Evolutionary conservation across 2,888 invertebrate genomes (phyloP).

Genomic region (Bibio marci): DNA sequence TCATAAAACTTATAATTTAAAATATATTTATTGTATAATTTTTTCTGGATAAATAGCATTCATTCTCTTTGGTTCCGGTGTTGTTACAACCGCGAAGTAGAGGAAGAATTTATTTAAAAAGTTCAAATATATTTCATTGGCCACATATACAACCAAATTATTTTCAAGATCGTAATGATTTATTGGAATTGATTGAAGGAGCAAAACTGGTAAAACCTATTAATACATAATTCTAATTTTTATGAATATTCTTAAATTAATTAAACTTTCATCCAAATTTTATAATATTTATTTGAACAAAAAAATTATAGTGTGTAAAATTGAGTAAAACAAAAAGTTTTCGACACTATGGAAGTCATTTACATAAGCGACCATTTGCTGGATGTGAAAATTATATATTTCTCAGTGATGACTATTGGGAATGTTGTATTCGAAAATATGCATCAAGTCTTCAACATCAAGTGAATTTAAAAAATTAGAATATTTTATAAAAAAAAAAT

Average conservation of each 20-base stretch:
- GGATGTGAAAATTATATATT: conserved; percentile 45
- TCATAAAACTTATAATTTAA: not conserved
- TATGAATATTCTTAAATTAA: not conserved
- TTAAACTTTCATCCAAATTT: not conserved
- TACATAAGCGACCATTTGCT: conserved; percentile 41
- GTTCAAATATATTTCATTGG: conserved; percentile 52
- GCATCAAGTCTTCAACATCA: conserved; percentile 57
- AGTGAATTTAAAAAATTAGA: conserved; percentile 19
- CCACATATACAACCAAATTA: conserved; percentile 73
- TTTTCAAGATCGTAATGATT: conserved; percentile 51
- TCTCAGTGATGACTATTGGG: conserved; percentile 53
- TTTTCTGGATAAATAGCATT: not conserved
- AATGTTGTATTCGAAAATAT: conserved; percentile 50
- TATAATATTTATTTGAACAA: too few species aligned
- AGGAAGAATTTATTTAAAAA: conserved; percentile 52
- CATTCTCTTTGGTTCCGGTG: conserved; percentile 54
- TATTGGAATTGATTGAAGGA: conserved; percentile 56
- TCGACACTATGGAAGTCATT: conserved; percentile 32
- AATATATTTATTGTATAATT: not conserved
- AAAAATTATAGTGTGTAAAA: conserved; percentile 33
- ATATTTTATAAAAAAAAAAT: not conserved
- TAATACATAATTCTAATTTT: too few species aligned
- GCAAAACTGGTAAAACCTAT: conserved; percentile 53
- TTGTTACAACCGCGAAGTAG: conserved; percentile 56
- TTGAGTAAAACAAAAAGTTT: conserved; percentile 36